These are phyloP conservation scores for Goniozus legneri DNA, from an alignment of 1,140 invertebrate genomes.

Conservation along the genomic window DNA sequence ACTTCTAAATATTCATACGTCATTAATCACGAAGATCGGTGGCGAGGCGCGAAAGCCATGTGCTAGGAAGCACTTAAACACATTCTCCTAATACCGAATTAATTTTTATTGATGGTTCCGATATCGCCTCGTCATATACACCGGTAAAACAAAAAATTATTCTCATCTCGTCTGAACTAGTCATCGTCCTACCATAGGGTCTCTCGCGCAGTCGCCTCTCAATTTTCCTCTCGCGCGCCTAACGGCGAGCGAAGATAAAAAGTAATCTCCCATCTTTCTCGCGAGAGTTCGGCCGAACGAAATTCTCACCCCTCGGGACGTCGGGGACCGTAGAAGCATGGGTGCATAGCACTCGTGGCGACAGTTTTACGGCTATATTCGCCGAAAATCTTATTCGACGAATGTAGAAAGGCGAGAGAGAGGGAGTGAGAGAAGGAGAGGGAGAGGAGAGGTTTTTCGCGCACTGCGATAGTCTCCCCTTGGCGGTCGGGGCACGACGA, in stretches of 20 bases:
- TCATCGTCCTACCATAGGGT: no score
- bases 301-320: no score
- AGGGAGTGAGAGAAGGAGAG: no score
- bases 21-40: slow-evolving; percentile 39
- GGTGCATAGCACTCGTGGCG: slow-evolving; percentile 5
- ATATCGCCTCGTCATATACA: no score
- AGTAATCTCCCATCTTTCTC: no score
- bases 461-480: slow-evolving; percentile 9
- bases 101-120: slow-evolving; percentile 18
- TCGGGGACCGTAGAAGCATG: neutral
- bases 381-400: slow-evolving; percentile 24
- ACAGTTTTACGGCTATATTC: slow-evolving; percentile 31
- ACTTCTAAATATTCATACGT: slow-evolving; percentile 34
- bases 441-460: neutral
- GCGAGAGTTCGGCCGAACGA: no score
- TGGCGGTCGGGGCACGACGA: slow-evolving; percentile 1
- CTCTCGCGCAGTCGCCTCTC: no score
- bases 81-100: slow-evolving; percentile 26
- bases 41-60: slow-evolving; percentile 19
- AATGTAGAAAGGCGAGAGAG: neutral
- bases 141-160: no score
- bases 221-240: no score
- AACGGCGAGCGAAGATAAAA: no score
- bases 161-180: no score
- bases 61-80: slow-evolving; percentile 18